These are phyloP conservation scores for Drosophila silvestris DNA, from an alignment of 2,888 invertebrate genomes.

Conservation along the genomic window DNA sequence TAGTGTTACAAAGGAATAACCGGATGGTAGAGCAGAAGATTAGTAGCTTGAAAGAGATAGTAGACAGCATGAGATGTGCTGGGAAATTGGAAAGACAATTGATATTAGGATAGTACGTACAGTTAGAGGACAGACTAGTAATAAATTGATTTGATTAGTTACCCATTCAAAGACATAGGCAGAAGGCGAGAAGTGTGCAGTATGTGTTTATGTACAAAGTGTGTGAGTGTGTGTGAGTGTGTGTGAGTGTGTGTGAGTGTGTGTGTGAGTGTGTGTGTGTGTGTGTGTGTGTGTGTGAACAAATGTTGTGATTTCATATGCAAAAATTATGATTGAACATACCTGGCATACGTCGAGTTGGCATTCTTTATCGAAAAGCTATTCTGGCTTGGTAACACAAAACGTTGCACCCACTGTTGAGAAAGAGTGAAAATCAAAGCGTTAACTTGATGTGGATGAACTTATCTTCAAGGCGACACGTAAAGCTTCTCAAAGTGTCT, in stretches of 20 bases:
- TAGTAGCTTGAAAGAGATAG: constrained; percentile 14
- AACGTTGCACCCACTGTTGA: constrained; percentile 87
- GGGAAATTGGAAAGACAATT: constrained; percentile 36
- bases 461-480: constrained; percentile 38
- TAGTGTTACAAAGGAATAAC: constrained; percentile 38
- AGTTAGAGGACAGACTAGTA: constrained; percentile 18
- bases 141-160: constrained; percentile 35
- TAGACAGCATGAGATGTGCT: constrained; percentile 34
- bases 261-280: constrained; percentile 22
- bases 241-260: constrained; percentile 20
- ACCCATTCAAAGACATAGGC: constrained; percentile 18
- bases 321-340: constrained; percentile 70
- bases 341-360: constrained; percentile 87
- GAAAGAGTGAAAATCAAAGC: constrained; percentile 29
- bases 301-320: constrained; percentile 23
- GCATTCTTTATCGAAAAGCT: constrained; percentile 86
- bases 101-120: constrained; percentile 30
- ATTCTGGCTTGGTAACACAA: constrained; percentile 86
- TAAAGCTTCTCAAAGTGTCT: constrained; percentile 31
- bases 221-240: constrained; percentile 9
- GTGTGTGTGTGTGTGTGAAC: constrained; percentile 13
- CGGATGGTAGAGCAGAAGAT: constrained; percentile 38
- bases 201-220: constrained; percentile 17
- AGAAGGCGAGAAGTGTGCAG: constrained; percentile 20
- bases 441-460: constrained; percentile 42